These are phyloP conservation scores for Anguilla japonica DNA, from an alignment of 2,113 vertebrate genomes.

Conservation along the genomic window DNA sequence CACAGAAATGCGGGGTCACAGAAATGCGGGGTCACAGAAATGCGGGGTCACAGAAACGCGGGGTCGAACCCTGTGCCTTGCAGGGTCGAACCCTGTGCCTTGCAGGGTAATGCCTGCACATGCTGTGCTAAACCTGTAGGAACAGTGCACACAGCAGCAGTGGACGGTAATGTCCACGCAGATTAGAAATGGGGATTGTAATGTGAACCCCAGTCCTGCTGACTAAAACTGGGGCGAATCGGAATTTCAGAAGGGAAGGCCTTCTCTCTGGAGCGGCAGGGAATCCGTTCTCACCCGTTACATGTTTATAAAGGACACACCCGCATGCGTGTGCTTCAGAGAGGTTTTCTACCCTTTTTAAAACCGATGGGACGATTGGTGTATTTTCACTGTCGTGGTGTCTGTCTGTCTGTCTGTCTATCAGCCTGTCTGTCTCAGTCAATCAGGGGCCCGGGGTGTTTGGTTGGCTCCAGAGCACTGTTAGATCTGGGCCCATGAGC, in stretches of 20 bases:
- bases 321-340: slow-evolving; percentile 42
- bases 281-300: slow-evolving; percentile 46
- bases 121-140: too few relatives aligned
- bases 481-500: too few relatives aligned
- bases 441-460: slow-evolving; percentile 11
- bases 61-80: too few relatives aligned
- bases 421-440: background rate
- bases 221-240: too few relatives aligned
- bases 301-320: slow-evolving; percentile 47
- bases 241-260: slow-evolving; percentile 29
- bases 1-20: too few relatives aligned
- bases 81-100: background rate
- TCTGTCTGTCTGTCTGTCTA: too few relatives aligned
- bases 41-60: background rate
- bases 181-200: background rate
- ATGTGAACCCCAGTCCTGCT: background rate
- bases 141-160: background rate
- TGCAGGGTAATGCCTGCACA: background rate
- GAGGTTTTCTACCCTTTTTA: slow-evolving; percentile 5
- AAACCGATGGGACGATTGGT: slow-evolving; percentile 3
- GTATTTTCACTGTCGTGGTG: slow-evolving; percentile 37
- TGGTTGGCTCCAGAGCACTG: background rate
- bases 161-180: background rate
- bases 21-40: too few relatives aligned
- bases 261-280: slow-evolving; percentile 17